Evolutionary conservation across 2,797 vertebrate species (phyloP), one percentile per base, ranked within the genome.

Genomic region (Balearica regulorum): DNA sequence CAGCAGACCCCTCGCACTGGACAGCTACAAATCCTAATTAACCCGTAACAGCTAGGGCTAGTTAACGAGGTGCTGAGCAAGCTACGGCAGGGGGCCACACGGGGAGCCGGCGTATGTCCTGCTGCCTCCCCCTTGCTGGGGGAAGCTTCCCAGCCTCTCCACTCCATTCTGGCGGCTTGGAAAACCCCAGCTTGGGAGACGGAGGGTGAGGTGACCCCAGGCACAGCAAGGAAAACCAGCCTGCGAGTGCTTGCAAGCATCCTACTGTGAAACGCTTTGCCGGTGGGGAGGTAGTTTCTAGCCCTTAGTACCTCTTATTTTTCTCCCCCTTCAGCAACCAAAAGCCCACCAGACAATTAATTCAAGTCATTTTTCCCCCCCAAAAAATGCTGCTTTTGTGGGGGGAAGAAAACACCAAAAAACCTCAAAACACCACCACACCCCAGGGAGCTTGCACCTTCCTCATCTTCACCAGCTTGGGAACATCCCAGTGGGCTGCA

Each of bases 101-200:
- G 43, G 16, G 83, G 43, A 73, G 16, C 13, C 2, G 1, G 15
- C 0, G 0, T 8, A 5, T 4, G 0, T 46, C 61, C 76, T 22
- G 6, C 83, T 43, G 69, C 64, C 29, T 64, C 29, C 26, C 37
- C n/a, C 37, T 28, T 19, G 25, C 75, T 60, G 61, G 41, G n/a
- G n/a, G n/a, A n/a, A n/a, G n/a, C n/a, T n/a, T 89, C 46, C 58
- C 70, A 64, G 26, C 12, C 49, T 46, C 58, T 33, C 33, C 54
- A 19, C 10, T 43, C 16, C 20, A 5, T 31, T 87, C 73, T 21
- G 12, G 39, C 1, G 7, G 21, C 41, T 61, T 49, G 54, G 53
- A 65, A 93, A 86, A 86, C 2, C 21, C 33, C 65, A 61, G 35
- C 8, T 17, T 5, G 1, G 35, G 61, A 70, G 21, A 5, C 48